Base-by-base conservation (phyloP, 2,797 vertebrate genomes). In the Oryzias dopingdopingensis region DNA sequence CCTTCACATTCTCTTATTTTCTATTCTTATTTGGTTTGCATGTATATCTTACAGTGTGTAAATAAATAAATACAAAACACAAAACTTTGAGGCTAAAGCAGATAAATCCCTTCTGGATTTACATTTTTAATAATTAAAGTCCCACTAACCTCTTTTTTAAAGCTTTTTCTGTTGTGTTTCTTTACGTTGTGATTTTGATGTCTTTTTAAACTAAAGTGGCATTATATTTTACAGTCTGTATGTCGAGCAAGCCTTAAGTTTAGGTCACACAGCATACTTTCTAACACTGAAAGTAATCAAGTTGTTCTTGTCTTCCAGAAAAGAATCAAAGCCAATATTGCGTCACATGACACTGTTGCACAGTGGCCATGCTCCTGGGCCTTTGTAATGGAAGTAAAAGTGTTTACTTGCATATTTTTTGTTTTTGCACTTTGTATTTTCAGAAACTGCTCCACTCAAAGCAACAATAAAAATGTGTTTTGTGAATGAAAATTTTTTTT, bases 401-500 rank as follows among this genome's bases (percentile, higher is more conserved):
- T 77, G 73, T 79, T 82, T 74, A 83, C 73, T 60, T 80, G 51
- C 59, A 37, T 37, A 12, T 37, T 63, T 17, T 67, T 63, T 46
- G 71, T 56, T 67, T 64, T 74, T 82, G 71, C 66, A 79, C 66
- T 50, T 23, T 79, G 72, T 59, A 50, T 80, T 83, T 77, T 65
- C 12, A 49, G 66, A 76, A 70, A 70, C 48, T 52, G 55, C 68
- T 66, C 69, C 14, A 66, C 73, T 82, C 45, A 82, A 70, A 59
- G 60, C 20, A 62, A 67, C 73, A 86, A 83, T 81, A 81, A 86
- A 22, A 85, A 63, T 0, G 64, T 20, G 41, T 43, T 62, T 42
- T 23, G 52, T 6, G 14, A 58, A 48, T 56, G 43, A 16, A 58
- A 55, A 68, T 1, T 6, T 37, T 13, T 2, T 32, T 32, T 12